Evolutionary conservation across 1,140 invertebrate genomes (phyloP).

Genomic region (Archegozetes longisetosus): DNA sequence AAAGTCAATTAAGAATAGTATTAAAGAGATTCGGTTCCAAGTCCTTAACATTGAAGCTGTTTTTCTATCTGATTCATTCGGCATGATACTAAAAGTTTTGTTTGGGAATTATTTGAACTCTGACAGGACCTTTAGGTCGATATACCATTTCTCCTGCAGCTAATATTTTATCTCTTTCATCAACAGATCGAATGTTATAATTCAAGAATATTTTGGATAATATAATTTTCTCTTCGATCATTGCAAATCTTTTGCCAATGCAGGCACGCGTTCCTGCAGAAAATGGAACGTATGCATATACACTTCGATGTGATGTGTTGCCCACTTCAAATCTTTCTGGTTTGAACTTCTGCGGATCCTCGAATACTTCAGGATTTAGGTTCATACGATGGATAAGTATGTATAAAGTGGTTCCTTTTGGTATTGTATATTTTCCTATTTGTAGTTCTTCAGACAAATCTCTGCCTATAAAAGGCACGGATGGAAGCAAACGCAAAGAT

Average conservation of each 20-base stretch:
- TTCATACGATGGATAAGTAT: slow-evolving; percentile 27
- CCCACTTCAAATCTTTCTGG: slow-evolving; percentile 34
- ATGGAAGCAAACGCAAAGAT: slow-evolving; percentile 33
- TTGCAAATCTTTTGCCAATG: slow-evolving; percentile 26
- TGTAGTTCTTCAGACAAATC: slow-evolving; percentile 33
- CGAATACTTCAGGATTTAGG: slow-evolving; percentile 28
- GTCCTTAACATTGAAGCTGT: neutral
- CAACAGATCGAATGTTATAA: neutral
- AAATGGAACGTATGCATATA: slow-evolving; percentile 31
- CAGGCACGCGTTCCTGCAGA: slow-evolving; percentile 30
- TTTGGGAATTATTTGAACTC: neutral
- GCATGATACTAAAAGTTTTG: neutral
- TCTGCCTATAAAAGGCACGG: slow-evolving; percentile 35
- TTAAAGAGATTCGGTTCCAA: too few relatives aligned
- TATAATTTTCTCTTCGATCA: slow-evolving; percentile 39
- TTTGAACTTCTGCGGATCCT: slow-evolving; percentile 38
- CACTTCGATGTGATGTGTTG: slow-evolving; percentile 28
- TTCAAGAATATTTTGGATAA: slow-evolving; percentile 29
- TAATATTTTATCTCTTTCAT: neutral
- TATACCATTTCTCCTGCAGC: neutral
- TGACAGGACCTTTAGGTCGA: neutral
- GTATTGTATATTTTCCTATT: slow-evolving; percentile 35
- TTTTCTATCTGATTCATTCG: neutral
- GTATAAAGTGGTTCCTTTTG: slow-evolving; percentile 29
- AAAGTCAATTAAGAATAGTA: too few relatives aligned